phyloP scores from a whole-genome alignment of 2,113 vertebrate genomes.

The Oxyruncus cristatus region DNA sequence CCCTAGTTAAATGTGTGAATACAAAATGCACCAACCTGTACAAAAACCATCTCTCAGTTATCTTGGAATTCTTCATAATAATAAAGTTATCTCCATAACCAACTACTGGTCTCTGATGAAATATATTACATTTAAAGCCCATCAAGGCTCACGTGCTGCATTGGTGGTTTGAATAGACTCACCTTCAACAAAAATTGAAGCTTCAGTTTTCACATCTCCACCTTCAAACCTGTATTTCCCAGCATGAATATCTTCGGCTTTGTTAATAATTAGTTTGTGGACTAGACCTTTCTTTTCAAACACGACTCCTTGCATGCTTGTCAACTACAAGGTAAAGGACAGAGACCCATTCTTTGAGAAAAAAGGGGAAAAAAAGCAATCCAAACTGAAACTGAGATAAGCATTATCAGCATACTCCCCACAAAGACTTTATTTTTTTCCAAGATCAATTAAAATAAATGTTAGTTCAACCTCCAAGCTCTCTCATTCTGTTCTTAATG shows the following conservation, averaged over 20 bases:
- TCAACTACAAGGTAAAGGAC: conserved; percentile 70
- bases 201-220: conserved; percentile 66
- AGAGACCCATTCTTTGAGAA: neutral
- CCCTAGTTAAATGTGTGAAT: neutral
- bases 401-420: neutral
- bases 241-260: conserved; percentile 74
- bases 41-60: neutral
- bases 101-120: neutral
- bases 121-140: neutral
- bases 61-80: neutral
- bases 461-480: neutral
- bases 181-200: conserved; percentile 66
- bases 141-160: neutral
- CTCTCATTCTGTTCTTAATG: neutral
- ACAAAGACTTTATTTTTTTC: neutral
- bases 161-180: neutral
- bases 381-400: neutral
- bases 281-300: conserved; percentile 75
- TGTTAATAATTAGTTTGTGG: conserved; percentile 77
- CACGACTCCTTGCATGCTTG: conserved; percentile 69
- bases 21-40: neutral
- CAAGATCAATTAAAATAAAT: neutral
- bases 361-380: neutral
- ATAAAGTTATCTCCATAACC: neutral
- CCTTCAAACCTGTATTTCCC: conserved; percentile 85